Conservation (phyloP, 2,797 vertebrate species). For the Catharus ustulatus region DNA sequence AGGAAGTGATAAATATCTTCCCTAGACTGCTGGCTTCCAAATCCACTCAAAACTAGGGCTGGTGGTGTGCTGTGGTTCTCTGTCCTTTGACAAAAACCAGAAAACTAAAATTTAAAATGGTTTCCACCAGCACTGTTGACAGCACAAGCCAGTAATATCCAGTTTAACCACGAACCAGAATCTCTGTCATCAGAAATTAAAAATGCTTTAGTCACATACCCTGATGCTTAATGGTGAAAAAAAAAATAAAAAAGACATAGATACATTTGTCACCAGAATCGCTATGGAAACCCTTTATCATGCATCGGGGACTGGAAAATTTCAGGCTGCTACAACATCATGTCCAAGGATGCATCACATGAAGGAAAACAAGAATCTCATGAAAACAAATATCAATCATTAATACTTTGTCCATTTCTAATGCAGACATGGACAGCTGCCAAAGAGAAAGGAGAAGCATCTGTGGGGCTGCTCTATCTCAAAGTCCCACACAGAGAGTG, state of each 20-base stretch:
- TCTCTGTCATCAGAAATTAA: constrained; percentile 9
- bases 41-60: background rate
- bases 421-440: background rate
- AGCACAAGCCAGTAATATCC: background rate
- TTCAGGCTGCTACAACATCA: background rate
- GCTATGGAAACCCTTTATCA: background rate
- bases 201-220: background rate
- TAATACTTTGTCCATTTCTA: background rate
- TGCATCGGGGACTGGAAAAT: background rate
- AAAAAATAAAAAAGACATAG: background rate
- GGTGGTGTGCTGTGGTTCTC: background rate
- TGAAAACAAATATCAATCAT: background rate
- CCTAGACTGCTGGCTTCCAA: background rate
- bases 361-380: background rate
- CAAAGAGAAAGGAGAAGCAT: constrained; percentile 11
- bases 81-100: background rate
- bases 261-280: background rate
- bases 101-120: background rate
- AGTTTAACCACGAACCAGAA: background rate
- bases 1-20: background rate
- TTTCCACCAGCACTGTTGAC: background rate
- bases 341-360: background rate
- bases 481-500: background rate
- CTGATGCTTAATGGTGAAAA: background rate
- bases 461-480: constrained; percentile 1